A percentile compares a stretch with the other conserved stretches of the same genome.
These are phyloP conservation scores for Dastarcus helophoroides DNA, from an alignment of 2,888 invertebrate genomes.

Conservation along the genomic window DNA sequence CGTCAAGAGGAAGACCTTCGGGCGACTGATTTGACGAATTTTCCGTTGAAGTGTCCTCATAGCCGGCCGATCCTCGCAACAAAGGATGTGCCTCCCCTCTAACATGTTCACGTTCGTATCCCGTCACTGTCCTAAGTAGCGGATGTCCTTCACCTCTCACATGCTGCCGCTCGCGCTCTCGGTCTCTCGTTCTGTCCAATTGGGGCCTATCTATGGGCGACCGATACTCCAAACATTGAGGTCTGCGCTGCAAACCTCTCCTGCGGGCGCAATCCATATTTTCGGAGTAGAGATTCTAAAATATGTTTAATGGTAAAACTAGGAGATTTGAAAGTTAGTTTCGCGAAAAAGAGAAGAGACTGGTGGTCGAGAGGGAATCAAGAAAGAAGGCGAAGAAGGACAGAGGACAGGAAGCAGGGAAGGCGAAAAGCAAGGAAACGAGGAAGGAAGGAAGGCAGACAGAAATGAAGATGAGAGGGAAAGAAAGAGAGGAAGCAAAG, in stretches of 20 bases:
- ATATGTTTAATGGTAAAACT: too few relatives aligned
- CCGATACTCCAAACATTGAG: slow-evolving; percentile 18
- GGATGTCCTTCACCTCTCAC: slow-evolving; percentile 38
- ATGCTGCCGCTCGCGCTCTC: slow-evolving; percentile 32
- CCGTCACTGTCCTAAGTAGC: slow-evolving; percentile 20
- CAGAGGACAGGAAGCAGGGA: too few relatives aligned
- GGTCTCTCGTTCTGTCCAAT: slow-evolving; percentile 22
- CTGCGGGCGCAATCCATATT: too few relatives aligned
- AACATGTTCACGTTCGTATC: slow-evolving; percentile 7
- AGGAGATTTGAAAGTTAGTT: too few relatives aligned
- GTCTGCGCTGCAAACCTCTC: slow-evolving; percentile 15
- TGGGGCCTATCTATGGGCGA: slow-evolving; percentile 13
- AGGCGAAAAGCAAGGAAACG: too few relatives aligned
- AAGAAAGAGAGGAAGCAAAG: too few relatives aligned
- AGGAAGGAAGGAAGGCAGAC: too few relatives aligned
- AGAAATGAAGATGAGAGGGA: too few relatives aligned
- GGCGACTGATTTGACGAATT: background rate
- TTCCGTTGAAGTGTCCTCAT: slow-evolving; percentile 8
- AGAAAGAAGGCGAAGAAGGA: too few relatives aligned
- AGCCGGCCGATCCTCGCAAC: slow-evolving; percentile 7
- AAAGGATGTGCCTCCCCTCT: slow-evolving; percentile 10
- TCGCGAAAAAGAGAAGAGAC: too few relatives aligned
- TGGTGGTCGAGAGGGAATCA: too few relatives aligned
- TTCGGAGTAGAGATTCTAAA: too few relatives aligned
- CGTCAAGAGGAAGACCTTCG: slow-evolving; percentile 5